Evolutionary conservation across 2,888 invertebrate genomes (phyloP), one percentile per base, ranked within the genome.

Genomic region (Clunio marinus): DNA sequence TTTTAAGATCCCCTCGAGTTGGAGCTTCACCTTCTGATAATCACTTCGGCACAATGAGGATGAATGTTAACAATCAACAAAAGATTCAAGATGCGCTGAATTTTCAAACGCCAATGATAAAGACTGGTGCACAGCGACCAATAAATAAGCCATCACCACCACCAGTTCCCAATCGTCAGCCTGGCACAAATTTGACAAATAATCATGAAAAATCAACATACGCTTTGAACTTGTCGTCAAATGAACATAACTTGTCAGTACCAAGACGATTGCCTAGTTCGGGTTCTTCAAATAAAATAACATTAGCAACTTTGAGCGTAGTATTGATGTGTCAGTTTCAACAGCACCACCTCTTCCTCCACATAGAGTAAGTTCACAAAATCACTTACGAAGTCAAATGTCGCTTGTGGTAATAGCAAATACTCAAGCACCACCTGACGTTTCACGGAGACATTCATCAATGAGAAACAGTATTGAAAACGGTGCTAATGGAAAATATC

Each of bases 141-240:
- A 75, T 76, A 4, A 79, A 78, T 71, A 79, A 79, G 17, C 79
- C 79, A 65, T 79, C 79, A 70, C 79, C 79, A 15, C 79, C 79
- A 5, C 77, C 78, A 69, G 79, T 79, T 32, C 76, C 77, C 35
- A 75, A 78, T 71, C 78, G 79, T 72, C 74, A 77, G 69, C 78
- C 78, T 51, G 78, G 78, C 73, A 75, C 76, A 70, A 79, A 79
- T 72, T 72, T 79, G 66, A 75, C 74, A 71, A 76, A 73, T 71
- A 71, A 76, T 32, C 70, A 58, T 68, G 68, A 57, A 10, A 68
- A 68, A 45, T 68, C 68, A 1, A 68, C 68, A 20, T 58, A 32
- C 10, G 68, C 68, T 8, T 28, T 68, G n/a, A 68, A 68, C 15
- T 32, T 20, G 20, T 15, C 46, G 25, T 10, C 13, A 4, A 55